Percentiles rank a stretch among this genome's conserved stretches.
These are phyloP conservation scores for Lampris megalopsis DNA, from an alignment of 2,113 vertebrate genomes.

Conservation along the genomic window DNA sequence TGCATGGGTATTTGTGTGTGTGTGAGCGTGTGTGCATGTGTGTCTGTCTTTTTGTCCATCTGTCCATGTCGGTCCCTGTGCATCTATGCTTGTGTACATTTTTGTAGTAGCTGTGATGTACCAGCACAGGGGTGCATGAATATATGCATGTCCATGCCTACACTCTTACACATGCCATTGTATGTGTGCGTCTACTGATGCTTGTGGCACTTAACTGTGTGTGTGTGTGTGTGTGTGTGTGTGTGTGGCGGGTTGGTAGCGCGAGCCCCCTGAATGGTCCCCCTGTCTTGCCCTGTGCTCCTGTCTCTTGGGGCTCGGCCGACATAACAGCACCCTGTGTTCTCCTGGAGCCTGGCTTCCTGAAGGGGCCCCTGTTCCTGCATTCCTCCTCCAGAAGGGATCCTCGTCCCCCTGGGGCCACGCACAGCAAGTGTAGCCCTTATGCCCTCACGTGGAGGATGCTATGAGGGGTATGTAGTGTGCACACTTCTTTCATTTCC, in stretches of 20 bases:
- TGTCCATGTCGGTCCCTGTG: constrained; percentile 14
- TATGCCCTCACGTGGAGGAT: constrained; percentile 61
- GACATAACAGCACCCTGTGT: constrained; percentile 68
- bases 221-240: neutral
- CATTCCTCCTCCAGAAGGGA: constrained; percentile 69
- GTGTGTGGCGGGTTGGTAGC: constrained; percentile 17
- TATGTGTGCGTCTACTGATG: no score
- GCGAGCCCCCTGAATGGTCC: constrained; percentile 39
- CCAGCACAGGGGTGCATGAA: no score
- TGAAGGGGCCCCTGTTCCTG: constrained; percentile 54
- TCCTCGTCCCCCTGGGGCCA: constrained; percentile 55
- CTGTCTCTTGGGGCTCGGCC: constrained; percentile 38
- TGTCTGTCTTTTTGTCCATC: constrained; percentile 3
- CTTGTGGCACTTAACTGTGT: neutral
- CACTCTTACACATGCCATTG: no score
- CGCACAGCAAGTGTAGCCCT: constrained; percentile 51
- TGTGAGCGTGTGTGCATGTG: neutral
- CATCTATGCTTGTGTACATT: constrained; percentile 13
- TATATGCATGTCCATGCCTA: no score
- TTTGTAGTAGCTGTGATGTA: no score
- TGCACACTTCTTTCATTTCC: constrained; percentile 32
- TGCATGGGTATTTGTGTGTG: neutral
- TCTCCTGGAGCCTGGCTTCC: constrained; percentile 40
- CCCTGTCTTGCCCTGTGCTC: constrained; percentile 39
- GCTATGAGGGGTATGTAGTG: constrained; percentile 70